A percentile compares a stretch with the other conserved stretches of the same genome.
phyloP scores from a whole-genome alignment of 2,113 vertebrate genomes.

The Aix galericulata region DNA sequence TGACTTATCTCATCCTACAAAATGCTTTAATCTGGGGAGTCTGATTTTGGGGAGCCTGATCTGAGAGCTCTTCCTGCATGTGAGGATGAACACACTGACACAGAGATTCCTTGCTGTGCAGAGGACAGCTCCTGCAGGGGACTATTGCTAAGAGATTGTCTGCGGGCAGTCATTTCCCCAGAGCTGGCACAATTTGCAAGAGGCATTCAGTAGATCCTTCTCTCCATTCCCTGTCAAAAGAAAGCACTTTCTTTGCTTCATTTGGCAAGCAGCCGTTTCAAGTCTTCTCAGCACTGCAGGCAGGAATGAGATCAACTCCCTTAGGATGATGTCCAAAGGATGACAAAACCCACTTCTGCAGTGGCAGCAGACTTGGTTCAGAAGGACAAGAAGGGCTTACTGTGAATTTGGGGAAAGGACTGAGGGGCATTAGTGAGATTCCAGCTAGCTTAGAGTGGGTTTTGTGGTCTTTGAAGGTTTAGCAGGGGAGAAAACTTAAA shows the following conservation, averaged over 20 bases:
- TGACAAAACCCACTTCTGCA: slow-evolving; percentile 11
- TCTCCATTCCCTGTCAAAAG: neutral
- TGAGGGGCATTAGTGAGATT: neutral
- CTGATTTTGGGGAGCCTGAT: neutral
- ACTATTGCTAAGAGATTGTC: neutral
- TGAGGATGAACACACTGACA: neutral
- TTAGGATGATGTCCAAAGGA: slow-evolving; percentile 1
- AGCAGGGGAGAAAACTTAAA: neutral
- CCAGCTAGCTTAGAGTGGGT: neutral
- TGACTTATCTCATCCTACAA: neutral
- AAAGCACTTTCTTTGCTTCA: neutral
- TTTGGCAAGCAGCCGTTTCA: neutral
- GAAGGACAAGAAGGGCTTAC: neutral
- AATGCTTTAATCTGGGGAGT: neutral
- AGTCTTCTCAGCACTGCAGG: neutral
- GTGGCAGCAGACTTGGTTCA: neutral
- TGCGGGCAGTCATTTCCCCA: neutral
- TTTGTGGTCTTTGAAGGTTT: neutral
- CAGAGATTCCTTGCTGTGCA: neutral
- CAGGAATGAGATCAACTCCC: neutral
- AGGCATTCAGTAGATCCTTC: neutral
- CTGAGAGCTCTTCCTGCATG: neutral
- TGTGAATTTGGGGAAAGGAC: neutral
- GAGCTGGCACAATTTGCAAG: neutral
- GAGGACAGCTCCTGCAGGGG: neutral